A percentile compares a stretch with the other conserved stretches of the same genome.
phyloP scores from a whole-genome alignment of 2,888 invertebrate genomes.

The Melitaea athalia region DNA sequence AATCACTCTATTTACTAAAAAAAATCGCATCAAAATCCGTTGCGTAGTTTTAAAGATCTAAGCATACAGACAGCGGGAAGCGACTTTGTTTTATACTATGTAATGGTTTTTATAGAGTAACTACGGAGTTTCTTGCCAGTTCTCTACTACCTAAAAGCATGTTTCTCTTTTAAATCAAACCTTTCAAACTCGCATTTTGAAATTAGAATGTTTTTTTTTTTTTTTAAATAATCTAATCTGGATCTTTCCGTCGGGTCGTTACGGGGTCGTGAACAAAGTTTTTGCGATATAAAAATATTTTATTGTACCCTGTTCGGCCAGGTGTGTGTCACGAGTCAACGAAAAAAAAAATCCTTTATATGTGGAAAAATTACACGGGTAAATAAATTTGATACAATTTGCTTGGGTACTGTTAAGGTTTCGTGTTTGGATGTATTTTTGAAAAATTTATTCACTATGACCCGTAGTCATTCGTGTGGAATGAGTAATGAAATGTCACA shows the following conservation, averaged over 20 bases:
- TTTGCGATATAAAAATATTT: slow-evolving; percentile 4
- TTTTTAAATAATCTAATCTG: background rate
- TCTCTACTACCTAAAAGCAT: too few relatives aligned
- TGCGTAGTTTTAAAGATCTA: too few relatives aligned
- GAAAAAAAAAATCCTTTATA: slow-evolving; percentile 16
- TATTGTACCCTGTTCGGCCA: slow-evolving; percentile 5
- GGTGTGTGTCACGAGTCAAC: slow-evolving; percentile 22
- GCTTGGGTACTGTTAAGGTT: background rate
- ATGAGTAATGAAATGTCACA: background rate
- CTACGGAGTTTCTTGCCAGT: too few relatives aligned
- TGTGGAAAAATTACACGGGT: slow-evolving; percentile 5
- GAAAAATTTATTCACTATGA: background rate
- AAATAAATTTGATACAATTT: slow-evolving; percentile 3
- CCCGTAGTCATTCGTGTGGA: too few relatives aligned
- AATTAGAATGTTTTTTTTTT: background rate
- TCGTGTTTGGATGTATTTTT: background rate
- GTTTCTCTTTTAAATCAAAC: too few relatives aligned
- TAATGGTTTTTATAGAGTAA: too few relatives aligned
- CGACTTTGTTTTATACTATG: too few relatives aligned
- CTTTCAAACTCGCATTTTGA: too few relatives aligned
- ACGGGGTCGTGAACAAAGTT: background rate
- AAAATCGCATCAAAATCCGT: too few relatives aligned
- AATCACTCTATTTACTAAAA: too few relatives aligned
- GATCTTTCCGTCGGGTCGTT: background rate
- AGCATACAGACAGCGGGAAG: too few relatives aligned